Conservation (phyloP, 2,113 vertebrate species). For the Pipa parva region DNA sequence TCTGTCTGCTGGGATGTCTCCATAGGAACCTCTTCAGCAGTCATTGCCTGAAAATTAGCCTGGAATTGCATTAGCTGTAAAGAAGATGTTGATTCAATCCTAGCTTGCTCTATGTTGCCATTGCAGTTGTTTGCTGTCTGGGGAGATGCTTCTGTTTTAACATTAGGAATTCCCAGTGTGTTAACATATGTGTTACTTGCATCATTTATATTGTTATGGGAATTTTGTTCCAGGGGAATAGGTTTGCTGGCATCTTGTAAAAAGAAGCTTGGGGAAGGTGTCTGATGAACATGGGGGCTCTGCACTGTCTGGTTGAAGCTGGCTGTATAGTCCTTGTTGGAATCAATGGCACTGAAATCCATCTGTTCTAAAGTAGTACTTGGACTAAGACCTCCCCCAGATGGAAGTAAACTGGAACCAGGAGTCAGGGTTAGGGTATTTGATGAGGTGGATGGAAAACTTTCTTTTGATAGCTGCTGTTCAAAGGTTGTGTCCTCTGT, state of each 20-base stretch:
- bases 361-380: slow-evolving; percentile 98
- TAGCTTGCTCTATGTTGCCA: slow-evolving; percentile 69
- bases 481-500: slow-evolving; percentile 97
- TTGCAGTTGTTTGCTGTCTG: slow-evolving; percentile 85
- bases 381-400: slow-evolving; percentile 92
- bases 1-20: slow-evolving; percentile 70
- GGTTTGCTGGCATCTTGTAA: slow-evolving; percentile 85
- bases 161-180: slow-evolving; percentile 60
- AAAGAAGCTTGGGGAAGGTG: slow-evolving; percentile 93
- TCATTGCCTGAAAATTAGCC: slow-evolving; percentile 81
- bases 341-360: slow-evolving; percentile 97
- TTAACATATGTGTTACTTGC: slow-evolving; percentile 63
- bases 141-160: slow-evolving; percentile 84
- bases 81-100: slow-evolving; percentile 73
- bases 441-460: slow-evolving; percentile 74
- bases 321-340: slow-evolving; percentile 89
- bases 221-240: slow-evolving; percentile 63
- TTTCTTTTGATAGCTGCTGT: slow-evolving; percentile 92
- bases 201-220: slow-evolving; percentile 68
- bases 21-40: slow-evolving; percentile 77
- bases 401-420: slow-evolving; percentile 82
- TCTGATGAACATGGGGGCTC: slow-evolving; percentile 90
- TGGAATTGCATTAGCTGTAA: slow-evolving; percentile 96
- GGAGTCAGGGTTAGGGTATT: slow-evolving; percentile 77
- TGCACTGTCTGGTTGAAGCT: slow-evolving; percentile 83